These are phyloP conservation scores for Anisognathus igniventris DNA, from an alignment of 2,797 vertebrate genomes.

Conservation along the genomic window DNA sequence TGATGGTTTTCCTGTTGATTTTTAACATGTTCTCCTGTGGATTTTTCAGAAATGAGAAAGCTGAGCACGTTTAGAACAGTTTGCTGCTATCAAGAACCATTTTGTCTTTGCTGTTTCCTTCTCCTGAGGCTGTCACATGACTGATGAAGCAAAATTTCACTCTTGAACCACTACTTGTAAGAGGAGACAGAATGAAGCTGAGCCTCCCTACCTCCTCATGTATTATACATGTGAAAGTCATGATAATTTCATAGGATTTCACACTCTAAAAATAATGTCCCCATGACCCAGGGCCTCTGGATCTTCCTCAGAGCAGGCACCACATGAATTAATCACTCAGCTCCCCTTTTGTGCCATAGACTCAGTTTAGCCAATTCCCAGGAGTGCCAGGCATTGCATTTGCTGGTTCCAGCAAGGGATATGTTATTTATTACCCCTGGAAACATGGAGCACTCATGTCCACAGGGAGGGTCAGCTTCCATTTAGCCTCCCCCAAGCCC, in stretches of 20 bases:
- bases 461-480: not conserved
- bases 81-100: not conserved
- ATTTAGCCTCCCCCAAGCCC: not conserved
- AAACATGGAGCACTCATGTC: not conserved
- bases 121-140: not conserved
- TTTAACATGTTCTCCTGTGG: not conserved
- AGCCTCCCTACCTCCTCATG: not conserved
- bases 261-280: not conserved
- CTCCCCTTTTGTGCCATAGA: not conserved
- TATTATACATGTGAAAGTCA: conserved; percentile 1
- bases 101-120: not conserved
- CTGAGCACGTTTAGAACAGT: not conserved
- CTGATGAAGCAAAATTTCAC: not conserved
- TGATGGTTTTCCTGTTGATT: not conserved
- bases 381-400: not conserved
- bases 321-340: not conserved
- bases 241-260: not conserved
- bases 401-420: not conserved
- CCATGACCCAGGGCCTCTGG: not conserved
- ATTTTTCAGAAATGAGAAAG: not conserved
- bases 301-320: not conserved
- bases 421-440: not conserved
- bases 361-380: not conserved
- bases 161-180: fast-evolving
- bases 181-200: not conserved